phyloP scores from a whole-genome alignment of 2,888 invertebrate genomes.

The Lasioglossum lativentre region DNA sequence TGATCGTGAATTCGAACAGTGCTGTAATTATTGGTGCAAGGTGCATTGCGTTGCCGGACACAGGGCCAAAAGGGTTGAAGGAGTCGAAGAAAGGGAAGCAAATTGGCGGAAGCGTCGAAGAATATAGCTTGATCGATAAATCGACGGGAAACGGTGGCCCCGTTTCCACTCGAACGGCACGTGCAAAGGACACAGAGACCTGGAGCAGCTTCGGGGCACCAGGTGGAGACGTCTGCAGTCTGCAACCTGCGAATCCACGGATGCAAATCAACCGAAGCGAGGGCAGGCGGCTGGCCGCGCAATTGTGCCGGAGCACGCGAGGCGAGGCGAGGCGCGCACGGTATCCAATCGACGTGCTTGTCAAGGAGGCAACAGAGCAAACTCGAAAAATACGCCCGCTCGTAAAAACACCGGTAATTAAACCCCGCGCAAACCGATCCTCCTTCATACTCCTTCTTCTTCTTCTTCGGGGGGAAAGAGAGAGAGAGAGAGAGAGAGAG shows the following conservation, averaged over 20 bases:
- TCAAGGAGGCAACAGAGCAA: background rate
- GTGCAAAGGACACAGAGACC: background rate
- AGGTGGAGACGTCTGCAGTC: conserved; percentile 13
- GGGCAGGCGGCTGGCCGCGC: conserved; percentile 29
- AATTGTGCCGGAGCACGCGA: conserved; percentile 74
- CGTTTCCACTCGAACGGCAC: background rate
- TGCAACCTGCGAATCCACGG: conserved; percentile 30
- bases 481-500: background rate
- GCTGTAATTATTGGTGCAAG: no score
- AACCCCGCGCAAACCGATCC: conserved; percentile 8
- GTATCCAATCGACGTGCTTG: conserved; percentile 26
- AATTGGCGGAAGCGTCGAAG: background rate
- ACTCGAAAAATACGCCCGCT: conserved; percentile 12
- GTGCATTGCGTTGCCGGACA: background rate
- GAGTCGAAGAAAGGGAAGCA: background rate
- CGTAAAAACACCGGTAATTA: conserved; percentile 42
- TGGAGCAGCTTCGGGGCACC: conserved; percentile 18
- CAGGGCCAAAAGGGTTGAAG: background rate
- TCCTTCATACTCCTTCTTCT: background rate
- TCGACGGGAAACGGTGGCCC: background rate
- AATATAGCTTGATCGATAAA: background rate
- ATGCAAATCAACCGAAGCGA: conserved; percentile 53
- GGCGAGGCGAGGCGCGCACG: conserved; percentile 57
- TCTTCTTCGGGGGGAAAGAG: background rate
- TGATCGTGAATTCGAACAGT: background rate